phyloP scores from a whole-genome alignment of 2,113 vertebrate species.

The Oncorhynchus masou region DNA sequence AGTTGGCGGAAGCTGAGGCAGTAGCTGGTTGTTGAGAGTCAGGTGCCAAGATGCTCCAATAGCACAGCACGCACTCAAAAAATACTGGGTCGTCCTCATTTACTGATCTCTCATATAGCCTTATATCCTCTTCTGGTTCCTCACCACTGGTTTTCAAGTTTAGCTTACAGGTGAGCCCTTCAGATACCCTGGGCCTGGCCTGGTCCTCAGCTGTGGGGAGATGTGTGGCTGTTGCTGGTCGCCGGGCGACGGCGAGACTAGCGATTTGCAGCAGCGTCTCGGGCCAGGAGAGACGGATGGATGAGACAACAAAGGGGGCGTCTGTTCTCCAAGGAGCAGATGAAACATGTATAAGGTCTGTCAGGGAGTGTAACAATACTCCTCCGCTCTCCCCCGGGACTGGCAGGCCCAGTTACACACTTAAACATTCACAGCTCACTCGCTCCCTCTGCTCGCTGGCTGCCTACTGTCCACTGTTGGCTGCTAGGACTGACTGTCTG shows the following conservation, averaged over 20 bases:
- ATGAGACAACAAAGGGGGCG: slow-evolving; percentile 72
- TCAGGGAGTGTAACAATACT: slow-evolving; percentile 70
- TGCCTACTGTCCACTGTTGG: background rate
- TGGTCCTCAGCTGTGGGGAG: slow-evolving; percentile 5
- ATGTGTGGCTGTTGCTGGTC: slow-evolving; percentile 39
- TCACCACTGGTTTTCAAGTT: slow-evolving; percentile 22
- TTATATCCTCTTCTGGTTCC: slow-evolving; percentile 12
- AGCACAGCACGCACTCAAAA: background rate
- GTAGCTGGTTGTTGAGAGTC: background rate
- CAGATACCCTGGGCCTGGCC: slow-evolving; percentile 41
- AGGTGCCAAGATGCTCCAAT: background rate
- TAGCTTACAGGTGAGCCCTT: slow-evolving; percentile 28
- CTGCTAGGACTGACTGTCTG: slow-evolving; percentile 27
- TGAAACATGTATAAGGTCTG: slow-evolving; percentile 78
- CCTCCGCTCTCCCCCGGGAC: slow-evolving; percentile 59
- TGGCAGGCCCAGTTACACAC: slow-evolving; percentile 54
- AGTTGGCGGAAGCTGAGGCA: background rate
- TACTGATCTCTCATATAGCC: slow-evolving; percentile 24
- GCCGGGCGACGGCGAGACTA: slow-evolving; percentile 67
- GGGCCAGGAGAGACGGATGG: slow-evolving; percentile 51
- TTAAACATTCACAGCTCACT: slow-evolving; percentile 31
- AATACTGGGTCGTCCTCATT: background rate
- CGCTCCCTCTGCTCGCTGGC: background rate
- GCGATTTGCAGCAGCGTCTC: slow-evolving; percentile 46
- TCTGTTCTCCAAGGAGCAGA: slow-evolving; percentile 65